Evolutionary conservation across 1,140 invertebrate species (phyloP).

Genomic region (Drosophila virilis): DNA sequence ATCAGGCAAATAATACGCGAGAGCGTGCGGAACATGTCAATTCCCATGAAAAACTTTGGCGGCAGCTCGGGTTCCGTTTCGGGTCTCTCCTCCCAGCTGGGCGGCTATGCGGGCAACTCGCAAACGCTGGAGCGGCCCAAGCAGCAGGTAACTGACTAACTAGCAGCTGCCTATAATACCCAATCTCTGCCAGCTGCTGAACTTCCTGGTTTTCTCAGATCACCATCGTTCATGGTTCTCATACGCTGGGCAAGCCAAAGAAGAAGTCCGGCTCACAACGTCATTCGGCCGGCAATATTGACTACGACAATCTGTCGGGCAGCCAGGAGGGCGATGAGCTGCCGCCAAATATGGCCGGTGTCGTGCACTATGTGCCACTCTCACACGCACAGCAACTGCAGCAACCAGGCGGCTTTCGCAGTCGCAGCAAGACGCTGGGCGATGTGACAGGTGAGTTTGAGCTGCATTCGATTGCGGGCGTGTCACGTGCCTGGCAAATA

Average conservation of each 20-base stretch:
- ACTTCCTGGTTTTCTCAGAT: slow-evolving; percentile 78
- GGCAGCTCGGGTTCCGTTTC: slow-evolving; percentile 81
- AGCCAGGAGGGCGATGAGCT: slow-evolving; percentile 85
- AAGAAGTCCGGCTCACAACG: slow-evolving; percentile 91
- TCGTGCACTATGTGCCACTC: slow-evolving; percentile 73
- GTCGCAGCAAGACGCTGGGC: slow-evolving; percentile 94
- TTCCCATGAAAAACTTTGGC: slow-evolving; percentile 91
- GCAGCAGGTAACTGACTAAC: slow-evolving; percentile 84
- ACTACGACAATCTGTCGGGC: slow-evolving; percentile 90
- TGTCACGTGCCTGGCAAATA: slow-evolving; percentile 26
- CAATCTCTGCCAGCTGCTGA: background rate
- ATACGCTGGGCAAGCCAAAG: slow-evolving; percentile 90
- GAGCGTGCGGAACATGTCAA: slow-evolving; percentile 96
- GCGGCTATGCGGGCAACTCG: slow-evolving; percentile 85
- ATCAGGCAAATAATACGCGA: slow-evolving; percentile 98
- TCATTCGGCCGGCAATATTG: slow-evolving; percentile 94
- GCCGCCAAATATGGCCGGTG: slow-evolving; percentile 76
- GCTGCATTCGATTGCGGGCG: background rate
- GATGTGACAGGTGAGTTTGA: slow-evolving; percentile 89
- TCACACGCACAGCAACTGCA: slow-evolving; percentile 63
- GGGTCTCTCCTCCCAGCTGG: slow-evolving; percentile 70
- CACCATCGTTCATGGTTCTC: slow-evolving; percentile 88
- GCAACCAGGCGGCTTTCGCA: slow-evolving; percentile 88
- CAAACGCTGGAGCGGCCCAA: slow-evolving; percentile 87
- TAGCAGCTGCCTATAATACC: too few relatives aligned